Evolutionary conservation across 2,113 vertebrate genomes (phyloP), one percentile per base, ranked within the genome.

Genomic region (Lichenostomus cassidix): DNA sequence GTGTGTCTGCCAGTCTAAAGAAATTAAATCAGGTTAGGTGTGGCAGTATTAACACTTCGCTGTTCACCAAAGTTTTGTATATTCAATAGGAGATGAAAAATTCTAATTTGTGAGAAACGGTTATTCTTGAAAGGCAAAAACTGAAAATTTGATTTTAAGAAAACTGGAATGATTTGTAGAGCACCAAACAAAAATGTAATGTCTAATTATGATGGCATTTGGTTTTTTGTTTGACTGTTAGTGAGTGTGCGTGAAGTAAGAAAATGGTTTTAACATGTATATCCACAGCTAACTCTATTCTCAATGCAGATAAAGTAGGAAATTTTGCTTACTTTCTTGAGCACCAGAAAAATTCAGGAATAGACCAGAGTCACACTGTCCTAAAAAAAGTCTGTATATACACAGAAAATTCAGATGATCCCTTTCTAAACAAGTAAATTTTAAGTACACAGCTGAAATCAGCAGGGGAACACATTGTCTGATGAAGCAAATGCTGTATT

Each of bases 51-150:
- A 64, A 33, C 11, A 23, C 9, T 49, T 64, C 25, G 21, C 15
- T 74, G 16, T 53, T 95, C 47, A 42, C 12, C 6, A 41, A 94
- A 78, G 17, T 28, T 62, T 83, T 60, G 37, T 53, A 35, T 16
- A 19, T 84, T 86, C 53, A 50, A 13, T 29, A 35, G 22, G 50
- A 95, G 79, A 77, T n/a, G 9, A 60, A 16, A 44, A 20, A 62
- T 64, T 91, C 18, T 47, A 8, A 60, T 80, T 69, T 58, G 6
- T 56, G 59, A 86, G 11, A 49, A 63, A 18, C 7, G 1, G 20
- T 47, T 89, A 41, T 22, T 75, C 42, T 80, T 37, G 46, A 94
- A 94, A 77, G 50, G 33, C 28, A 60, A 77, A 82, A 77, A 44
- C 5, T 7, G 6, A 12, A 37, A 24, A 58, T 49, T 85, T 84